Conservation (phyloP, 2,113 vertebrate species). For the Miniopterus natalensis region DNA sequence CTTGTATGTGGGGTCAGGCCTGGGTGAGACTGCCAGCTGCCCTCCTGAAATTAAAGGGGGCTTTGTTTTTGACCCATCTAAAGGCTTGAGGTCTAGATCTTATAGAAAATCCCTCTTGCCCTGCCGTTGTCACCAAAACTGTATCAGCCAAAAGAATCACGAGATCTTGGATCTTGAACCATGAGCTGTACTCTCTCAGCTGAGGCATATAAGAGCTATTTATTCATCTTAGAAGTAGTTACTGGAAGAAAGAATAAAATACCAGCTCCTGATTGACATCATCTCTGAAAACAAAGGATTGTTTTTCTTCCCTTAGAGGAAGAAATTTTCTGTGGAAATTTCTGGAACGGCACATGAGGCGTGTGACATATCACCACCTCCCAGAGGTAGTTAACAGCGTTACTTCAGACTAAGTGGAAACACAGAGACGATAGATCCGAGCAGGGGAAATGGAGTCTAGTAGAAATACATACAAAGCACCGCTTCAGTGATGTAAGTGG, state of each 20-base stretch:
- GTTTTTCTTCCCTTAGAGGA: background rate
- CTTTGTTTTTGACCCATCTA: background rate
- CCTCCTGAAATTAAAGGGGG: background rate
- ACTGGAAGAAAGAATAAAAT: constrained; percentile 32
- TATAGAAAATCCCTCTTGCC: background rate
- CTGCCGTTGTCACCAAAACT: background rate
- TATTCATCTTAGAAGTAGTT: background rate
- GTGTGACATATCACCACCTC: background rate
- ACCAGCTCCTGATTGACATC: background rate
- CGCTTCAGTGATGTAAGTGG: background rate
- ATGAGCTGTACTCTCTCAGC: background rate
- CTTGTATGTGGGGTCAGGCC: background rate
- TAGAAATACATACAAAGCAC: background rate
- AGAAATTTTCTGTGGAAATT: background rate
- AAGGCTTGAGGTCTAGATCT: background rate
- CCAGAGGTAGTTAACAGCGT: background rate
- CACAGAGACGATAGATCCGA: background rate
- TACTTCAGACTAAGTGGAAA: background rate
- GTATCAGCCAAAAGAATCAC: background rate
- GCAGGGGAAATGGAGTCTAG: background rate
- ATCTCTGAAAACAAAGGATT: constrained; percentile 23
- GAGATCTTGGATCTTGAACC: background rate
- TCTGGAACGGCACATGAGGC: background rate
- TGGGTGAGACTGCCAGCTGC: background rate
- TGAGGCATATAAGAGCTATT: background rate